phyloP scores from a whole-genome alignment of 2,113 vertebrate genomes.

The Fulica atra region DNA sequence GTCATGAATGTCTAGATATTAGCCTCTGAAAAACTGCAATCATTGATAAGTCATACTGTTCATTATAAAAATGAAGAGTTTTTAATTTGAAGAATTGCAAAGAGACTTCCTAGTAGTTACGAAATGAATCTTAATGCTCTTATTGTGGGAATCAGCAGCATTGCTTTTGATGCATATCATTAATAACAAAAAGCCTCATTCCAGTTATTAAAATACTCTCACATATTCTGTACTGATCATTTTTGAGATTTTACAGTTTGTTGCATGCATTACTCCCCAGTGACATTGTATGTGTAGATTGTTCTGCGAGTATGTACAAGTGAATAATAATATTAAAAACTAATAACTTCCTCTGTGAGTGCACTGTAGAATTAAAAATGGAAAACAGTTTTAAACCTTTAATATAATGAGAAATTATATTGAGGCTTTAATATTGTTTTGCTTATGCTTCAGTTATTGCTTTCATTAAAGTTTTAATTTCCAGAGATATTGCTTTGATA shows the following conservation, averaged over 20 bases:
- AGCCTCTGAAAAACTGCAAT: slow-evolving; percentile 31
- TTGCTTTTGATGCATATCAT: slow-evolving; percentile 33
- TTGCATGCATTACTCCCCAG: slow-evolving; percentile 40
- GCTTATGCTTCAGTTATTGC: slow-evolving; percentile 66
- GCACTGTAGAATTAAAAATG: slow-evolving; percentile 13
- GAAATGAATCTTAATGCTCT: slow-evolving; percentile 49
- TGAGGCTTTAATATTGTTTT: slow-evolving; percentile 63
- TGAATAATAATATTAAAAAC: slow-evolving; percentile 52
- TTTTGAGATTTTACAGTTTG: slow-evolving; percentile 42
- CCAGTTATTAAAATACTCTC: not conserved
- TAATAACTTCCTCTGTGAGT: slow-evolving; percentile 58
- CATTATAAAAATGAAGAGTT: slow-evolving; percentile 16
- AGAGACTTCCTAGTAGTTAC: slow-evolving; percentile 10
- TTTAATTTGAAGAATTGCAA: slow-evolving; percentile 49
- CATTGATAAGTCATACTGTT: slow-evolving; percentile 10
- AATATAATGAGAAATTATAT: slow-evolving; percentile 67
- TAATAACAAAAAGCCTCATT: slow-evolving; percentile 41
- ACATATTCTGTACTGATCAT: not conserved
- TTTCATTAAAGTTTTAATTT: slow-evolving; percentile 78
- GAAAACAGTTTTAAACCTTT: slow-evolving; percentile 51
- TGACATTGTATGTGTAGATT: slow-evolving; percentile 34
- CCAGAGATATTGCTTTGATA: slow-evolving; percentile 60
- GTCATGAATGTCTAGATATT: not conserved
- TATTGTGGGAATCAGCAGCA: slow-evolving; percentile 27
- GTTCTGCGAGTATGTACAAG: slow-evolving; percentile 24